Percentiles rank a stretch among this genome's conserved stretches.
phyloP scores from a whole-genome alignment of 2,888 invertebrate species.

The Caenorhabditis zanzibari region DNA sequence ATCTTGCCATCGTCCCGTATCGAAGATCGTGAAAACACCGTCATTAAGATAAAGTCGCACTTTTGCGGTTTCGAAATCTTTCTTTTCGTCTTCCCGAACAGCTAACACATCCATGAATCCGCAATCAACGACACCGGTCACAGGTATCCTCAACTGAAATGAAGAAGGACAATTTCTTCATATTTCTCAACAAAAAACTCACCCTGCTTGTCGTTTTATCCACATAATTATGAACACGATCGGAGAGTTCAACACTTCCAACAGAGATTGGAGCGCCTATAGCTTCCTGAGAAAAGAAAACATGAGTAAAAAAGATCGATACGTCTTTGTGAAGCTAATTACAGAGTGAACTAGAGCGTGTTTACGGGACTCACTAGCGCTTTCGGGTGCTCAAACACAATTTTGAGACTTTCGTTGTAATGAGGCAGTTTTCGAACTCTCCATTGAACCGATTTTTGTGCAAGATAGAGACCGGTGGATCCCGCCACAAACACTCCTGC shows the following conservation, averaged over 20 bases:
- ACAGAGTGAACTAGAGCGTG: not conserved
- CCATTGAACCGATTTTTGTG: constrained; percentile 78
- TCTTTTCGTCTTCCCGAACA: constrained; percentile 59
- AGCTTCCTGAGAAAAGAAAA: constrained; percentile 64
- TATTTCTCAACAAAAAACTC: constrained; percentile 35
- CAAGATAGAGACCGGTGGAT: constrained; percentile 79
- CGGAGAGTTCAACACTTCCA: constrained; percentile 79
- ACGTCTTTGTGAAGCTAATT: constrained; percentile 29
- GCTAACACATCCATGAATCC: constrained; percentile 79
- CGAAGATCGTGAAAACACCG: constrained; percentile 75
- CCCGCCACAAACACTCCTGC: constrained; percentile 78
- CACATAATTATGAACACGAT: constrained; percentile 79
- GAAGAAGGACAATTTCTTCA: no score
- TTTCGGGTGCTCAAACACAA: constrained; percentile 79
- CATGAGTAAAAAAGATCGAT: constrained; percentile 31
- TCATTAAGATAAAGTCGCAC: constrained; percentile 65
- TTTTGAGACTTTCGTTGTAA: constrained; percentile 77
- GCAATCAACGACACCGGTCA: constrained; percentile 76
- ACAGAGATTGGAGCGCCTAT: constrained; percentile 81
- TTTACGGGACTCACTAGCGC: constrained; percentile 65
- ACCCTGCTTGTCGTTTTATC: constrained; percentile 78
- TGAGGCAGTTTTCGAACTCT: constrained; percentile 76
- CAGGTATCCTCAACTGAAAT: constrained; percentile 77
- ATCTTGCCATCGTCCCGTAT: constrained; percentile 69
- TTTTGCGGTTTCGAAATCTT: constrained; percentile 71